A percentile compares a stretch with the other conserved stretches of the same genome.
phyloP scores from a whole-genome alignment of 2,888 invertebrate species.

The Hypomecis atomaria region DNA sequence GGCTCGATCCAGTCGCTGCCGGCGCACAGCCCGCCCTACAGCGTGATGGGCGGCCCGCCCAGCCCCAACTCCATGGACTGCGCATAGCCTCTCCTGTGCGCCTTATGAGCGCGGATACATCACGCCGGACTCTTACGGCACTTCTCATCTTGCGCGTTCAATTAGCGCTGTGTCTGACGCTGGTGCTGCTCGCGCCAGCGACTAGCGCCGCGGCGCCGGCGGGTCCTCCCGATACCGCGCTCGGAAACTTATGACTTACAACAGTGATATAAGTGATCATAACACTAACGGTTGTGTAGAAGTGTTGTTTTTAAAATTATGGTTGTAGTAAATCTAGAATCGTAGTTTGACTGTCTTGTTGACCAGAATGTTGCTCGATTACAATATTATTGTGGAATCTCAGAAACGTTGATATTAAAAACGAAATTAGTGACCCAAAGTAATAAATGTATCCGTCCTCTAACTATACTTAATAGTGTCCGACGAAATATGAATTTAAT shows the following conservation, averaged over 20 bases:
- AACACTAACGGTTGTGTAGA: slow-evolving; percentile 35
- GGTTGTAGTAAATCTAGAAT: slow-evolving; percentile 19
- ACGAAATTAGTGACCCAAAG: slow-evolving; percentile 1
- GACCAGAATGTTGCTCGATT: slow-evolving; percentile 14
- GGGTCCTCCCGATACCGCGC: not conserved
- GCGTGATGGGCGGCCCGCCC: slow-evolving; percentile 87
- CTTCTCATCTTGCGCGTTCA: slow-evolving; percentile 13
- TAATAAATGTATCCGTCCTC: slow-evolving; percentile 19
- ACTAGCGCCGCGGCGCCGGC: slow-evolving; percentile 10
- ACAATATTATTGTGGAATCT: slow-evolving; percentile 10
- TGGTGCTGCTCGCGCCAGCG: not conserved
- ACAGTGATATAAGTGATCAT: slow-evolving; percentile 34
- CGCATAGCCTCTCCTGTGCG: slow-evolving; percentile 85
- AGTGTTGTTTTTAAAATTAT: slow-evolving; percentile 32
- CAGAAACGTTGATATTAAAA: not conserved
- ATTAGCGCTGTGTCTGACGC: slow-evolving; percentile 11
- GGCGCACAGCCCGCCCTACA: slow-evolving; percentile 89
- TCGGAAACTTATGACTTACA: slow-evolving; percentile 3
- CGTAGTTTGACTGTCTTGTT: slow-evolving; percentile 12
- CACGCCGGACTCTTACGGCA: slow-evolving; percentile 13
- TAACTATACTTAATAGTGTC: not conserved
- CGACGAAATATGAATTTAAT: no score
- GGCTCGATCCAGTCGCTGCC: slow-evolving; percentile 87
- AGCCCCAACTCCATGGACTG: slow-evolving; percentile 91
- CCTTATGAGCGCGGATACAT: slow-evolving; percentile 64